A percentile compares a stretch with the other conserved stretches of the same genome.
Evolutionary conservation across 35 echinoderm and acorn worm genomes (phyloP).

Genomic region (Stichopus chloronotus): DNA sequence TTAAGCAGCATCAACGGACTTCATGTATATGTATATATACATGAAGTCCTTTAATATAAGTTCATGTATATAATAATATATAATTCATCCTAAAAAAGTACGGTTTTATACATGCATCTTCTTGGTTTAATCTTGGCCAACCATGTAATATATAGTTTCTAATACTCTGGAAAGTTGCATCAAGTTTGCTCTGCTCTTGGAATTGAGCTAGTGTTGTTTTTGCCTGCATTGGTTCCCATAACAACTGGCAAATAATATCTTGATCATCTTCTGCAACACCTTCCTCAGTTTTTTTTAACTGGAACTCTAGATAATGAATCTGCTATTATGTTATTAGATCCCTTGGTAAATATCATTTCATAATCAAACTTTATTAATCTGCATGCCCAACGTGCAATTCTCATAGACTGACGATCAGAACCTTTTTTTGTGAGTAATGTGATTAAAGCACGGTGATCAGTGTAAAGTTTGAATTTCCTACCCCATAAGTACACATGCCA

Average conservation of each 20-base stretch:
- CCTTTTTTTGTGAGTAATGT: slow-evolving; percentile 30
- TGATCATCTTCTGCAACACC: slow-evolving; percentile 4
- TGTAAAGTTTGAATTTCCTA: too few species aligned
- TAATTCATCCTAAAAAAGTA: slow-evolving; percentile 28
- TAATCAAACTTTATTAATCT: slow-evolving; percentile 31
- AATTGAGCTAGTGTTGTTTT: neutral
- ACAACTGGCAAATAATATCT: neutral
- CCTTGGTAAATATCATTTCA: neutral
- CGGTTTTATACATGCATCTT: neutral
- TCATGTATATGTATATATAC: too few species aligned
- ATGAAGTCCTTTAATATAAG: too few species aligned
- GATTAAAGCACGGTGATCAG: slow-evolving; percentile 63
- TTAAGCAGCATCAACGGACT: too few species aligned
- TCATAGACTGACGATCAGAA: slow-evolving; percentile 22
- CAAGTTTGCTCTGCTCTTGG: neutral
- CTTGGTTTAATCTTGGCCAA: slow-evolving; percentile 36
- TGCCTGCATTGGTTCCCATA: neutral
- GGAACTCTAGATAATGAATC: slow-evolving; percentile 30
- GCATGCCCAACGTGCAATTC: slow-evolving; percentile 4
- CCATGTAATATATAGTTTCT: neutral
- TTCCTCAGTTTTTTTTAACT: neutral
- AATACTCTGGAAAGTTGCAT: neutral
- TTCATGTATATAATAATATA: too few species aligned
- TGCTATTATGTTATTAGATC: slow-evolving; percentile 12
- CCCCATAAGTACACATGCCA: slow-evolving; percentile 61